phyloP scores from a whole-genome alignment of 2,888 invertebrate genomes.

The Cetonia aurata region DNA sequence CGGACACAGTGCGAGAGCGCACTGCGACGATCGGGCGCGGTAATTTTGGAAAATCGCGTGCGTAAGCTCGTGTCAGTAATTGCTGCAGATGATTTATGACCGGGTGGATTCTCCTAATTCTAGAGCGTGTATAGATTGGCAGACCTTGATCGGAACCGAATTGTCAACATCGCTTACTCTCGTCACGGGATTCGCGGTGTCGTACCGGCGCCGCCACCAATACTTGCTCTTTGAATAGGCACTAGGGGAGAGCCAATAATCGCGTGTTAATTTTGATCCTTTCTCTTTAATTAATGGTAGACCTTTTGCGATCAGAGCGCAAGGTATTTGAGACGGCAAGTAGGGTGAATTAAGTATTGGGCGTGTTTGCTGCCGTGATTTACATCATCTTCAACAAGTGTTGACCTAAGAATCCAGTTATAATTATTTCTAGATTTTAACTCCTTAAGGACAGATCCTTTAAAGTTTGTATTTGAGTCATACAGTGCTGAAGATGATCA shows the following conservation, averaged over 20 bases:
- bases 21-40: not conserved
- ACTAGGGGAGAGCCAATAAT: constrained; percentile 1
- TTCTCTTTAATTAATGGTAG: constrained; percentile 5
- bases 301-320: not conserved
- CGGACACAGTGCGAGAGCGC: not conserved
- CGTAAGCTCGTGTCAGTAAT: constrained; percentile 9
- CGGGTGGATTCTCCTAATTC: not conserved
- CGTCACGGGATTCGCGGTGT: not conserved
- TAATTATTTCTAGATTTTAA: no score
- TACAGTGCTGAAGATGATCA: no score
- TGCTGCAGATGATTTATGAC: constrained; percentile 8
- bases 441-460: no score
- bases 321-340: no score
- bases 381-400: no score
- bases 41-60: constrained; percentile 13
- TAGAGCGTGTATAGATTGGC: constrained; percentile 2
- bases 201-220: not conserved
- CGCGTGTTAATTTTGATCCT: constrained; percentile 9
- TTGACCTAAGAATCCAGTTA: no score
- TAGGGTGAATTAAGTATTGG: no score
- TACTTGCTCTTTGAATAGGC: not conserved
- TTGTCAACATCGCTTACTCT: constrained; percentile 12
- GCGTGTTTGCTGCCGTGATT: no score
- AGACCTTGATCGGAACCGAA: constrained; percentile 11
- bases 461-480: no score